These are phyloP conservation scores for Drosophila takahashii DNA, from an alignment of 1,140 invertebrate species.

Conservation along the genomic window DNA sequence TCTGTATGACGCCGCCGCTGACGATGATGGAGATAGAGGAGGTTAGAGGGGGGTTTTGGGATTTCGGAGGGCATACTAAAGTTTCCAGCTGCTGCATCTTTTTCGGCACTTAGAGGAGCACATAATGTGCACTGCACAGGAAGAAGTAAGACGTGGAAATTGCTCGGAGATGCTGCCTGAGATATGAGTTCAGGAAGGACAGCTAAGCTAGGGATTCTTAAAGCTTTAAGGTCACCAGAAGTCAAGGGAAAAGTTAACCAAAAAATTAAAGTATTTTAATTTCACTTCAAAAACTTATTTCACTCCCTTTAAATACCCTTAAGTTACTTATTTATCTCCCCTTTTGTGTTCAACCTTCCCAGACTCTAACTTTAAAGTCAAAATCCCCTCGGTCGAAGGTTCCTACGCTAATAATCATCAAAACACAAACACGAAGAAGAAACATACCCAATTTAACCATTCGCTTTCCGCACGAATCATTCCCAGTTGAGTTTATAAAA, in stretches of 20 bases:
- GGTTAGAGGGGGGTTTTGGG: background rate
- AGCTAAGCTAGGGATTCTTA: background rate
- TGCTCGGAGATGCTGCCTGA: conserved; percentile 33
- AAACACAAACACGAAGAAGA: conserved; percentile 28
- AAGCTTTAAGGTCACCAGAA: background rate
- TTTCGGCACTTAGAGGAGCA: conserved; percentile 49
- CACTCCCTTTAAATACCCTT: background rate
- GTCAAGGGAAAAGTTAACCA: background rate
- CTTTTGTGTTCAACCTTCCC: background rate
- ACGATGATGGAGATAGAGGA: conserved; percentile 30
- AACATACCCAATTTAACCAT: conserved; percentile 43
- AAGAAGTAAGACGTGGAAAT: conserved; percentile 35
- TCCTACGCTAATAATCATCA: conserved; percentile 20
- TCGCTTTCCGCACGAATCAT: conserved; percentile 47
- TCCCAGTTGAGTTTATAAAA: conserved; percentile 48
- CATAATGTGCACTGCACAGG: conserved; percentile 38
- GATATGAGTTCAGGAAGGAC: conserved; percentile 42
- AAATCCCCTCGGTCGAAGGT: background rate
- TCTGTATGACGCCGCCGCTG: conserved; percentile 36
- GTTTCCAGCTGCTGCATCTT: conserved; percentile 47
- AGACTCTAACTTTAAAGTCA: background rate
- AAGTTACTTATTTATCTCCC: background rate
- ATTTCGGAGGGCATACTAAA: conserved; percentile 4
- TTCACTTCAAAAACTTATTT: background rate
- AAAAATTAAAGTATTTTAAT: background rate